Percentiles rank a stretch among this genome's conserved stretches.
phyloP scores from a whole-genome alignment of 2,113 vertebrate genomes.

The Hemiprocne comata region DNA sequence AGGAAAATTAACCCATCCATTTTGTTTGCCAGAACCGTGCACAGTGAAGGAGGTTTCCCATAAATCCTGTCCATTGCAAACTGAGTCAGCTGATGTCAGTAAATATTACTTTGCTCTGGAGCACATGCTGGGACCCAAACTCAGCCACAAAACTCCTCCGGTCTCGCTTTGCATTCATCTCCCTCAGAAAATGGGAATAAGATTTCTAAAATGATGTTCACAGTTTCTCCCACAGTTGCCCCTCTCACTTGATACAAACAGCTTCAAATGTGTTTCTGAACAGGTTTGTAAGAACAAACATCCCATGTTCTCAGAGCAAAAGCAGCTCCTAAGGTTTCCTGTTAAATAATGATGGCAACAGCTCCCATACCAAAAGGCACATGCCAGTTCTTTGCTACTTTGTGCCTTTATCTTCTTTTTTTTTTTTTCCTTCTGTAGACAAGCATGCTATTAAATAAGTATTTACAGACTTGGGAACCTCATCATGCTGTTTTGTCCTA shows the following conservation, averaged over 20 bases:
- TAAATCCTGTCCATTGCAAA: neutral
- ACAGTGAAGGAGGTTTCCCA: neutral
- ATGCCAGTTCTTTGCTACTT: neutral
- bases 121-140: neutral
- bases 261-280: neutral
- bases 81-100: neutral
- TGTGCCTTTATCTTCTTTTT: neutral
- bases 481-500: neutral
- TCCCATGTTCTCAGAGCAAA: neutral
- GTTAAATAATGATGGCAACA: neutral
- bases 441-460: neutral
- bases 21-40: neutral
- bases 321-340: neutral
- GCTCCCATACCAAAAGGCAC: neutral
- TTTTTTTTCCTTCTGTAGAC: fast-evolving
- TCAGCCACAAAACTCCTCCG: neutral
- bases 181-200: neutral
- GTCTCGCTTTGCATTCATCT: fast-evolving
- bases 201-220: neutral
- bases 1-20: neutral
- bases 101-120: neutral
- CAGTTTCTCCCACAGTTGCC: neutral
- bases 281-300: neutral
- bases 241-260: neutral
- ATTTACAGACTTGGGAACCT: neutral